phyloP scores from a whole-genome alignment of 2,113 vertebrate genomes.

The Lepus americanus region DNA sequence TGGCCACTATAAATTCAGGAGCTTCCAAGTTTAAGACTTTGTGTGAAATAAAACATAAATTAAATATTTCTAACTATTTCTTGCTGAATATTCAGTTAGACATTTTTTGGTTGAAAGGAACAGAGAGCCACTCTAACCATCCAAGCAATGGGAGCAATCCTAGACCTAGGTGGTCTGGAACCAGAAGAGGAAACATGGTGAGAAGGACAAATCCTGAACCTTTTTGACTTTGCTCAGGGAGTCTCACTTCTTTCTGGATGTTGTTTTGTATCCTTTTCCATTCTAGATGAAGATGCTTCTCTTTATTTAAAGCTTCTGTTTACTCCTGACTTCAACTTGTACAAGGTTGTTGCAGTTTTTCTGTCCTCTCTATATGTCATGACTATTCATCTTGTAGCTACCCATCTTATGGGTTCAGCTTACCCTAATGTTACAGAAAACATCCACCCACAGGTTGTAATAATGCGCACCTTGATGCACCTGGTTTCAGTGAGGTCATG shows the following conservation, averaged over 20 bases:
- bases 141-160: background rate
- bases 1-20: background rate
- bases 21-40: conserved; percentile 10
- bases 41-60: background rate
- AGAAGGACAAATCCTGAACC: background rate
- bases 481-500: background rate
- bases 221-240: background rate
- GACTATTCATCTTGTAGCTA: background rate
- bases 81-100: background rate
- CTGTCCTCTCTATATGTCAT: background rate
- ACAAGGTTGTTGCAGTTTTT: background rate
- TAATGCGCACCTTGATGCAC: background rate
- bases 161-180: background rate
- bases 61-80: background rate
- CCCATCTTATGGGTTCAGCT: background rate
- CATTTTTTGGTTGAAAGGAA: background rate
- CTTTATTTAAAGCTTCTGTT: background rate
- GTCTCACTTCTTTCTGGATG: background rate
- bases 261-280: background rate
- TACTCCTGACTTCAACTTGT: background rate
- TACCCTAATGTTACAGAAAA: background rate
- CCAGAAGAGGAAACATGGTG: background rate
- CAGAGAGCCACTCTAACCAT: background rate
- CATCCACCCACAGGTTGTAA: background rate
- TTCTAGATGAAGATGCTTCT: background rate